Percentiles rank a stretch among this genome's conserved stretches.
Evolutionary conservation across 2,888 invertebrate species (phyloP).

Genomic region (Volucella inflata): DNA sequence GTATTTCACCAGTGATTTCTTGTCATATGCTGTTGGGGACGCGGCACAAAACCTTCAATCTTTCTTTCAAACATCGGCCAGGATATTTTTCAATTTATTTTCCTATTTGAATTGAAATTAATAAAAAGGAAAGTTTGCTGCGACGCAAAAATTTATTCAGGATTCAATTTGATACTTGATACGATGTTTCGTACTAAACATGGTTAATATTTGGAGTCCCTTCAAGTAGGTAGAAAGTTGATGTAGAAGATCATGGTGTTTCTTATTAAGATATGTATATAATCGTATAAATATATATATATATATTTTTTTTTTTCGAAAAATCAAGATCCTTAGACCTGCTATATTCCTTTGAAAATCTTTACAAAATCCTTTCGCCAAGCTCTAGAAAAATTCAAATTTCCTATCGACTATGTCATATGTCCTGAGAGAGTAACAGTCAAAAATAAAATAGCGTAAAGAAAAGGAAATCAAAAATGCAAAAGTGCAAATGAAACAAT

Average conservation of each 20-base stretch:
- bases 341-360: too few relatives aligned
- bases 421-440: too few relatives aligned
- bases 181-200: neutral
- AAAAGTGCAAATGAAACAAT: slow-evolving; percentile 50
- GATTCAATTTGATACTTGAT: slow-evolving; percentile 32
- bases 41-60: slow-evolving; percentile 27
- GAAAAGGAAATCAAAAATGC: slow-evolving; percentile 13
- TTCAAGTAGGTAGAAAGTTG: too few relatives aligned
- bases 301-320: too few relatives aligned
- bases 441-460: neutral
- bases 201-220: too few relatives aligned
- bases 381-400: too few relatives aligned
- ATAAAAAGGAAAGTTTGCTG: neutral
- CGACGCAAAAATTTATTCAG: slow-evolving; percentile 20
- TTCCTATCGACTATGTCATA: too few relatives aligned
- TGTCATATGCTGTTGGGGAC: slow-evolving; percentile 34
- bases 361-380: too few relatives aligned
- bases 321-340: too few relatives aligned
- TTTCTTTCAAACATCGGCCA: slow-evolving; percentile 44
- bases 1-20: slow-evolving; percentile 25
- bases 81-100: slow-evolving; percentile 60
- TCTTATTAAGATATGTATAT: too few relatives aligned
- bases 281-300: too few relatives aligned
- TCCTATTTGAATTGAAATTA: slow-evolving; percentile 24
- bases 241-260: too few relatives aligned